Conservation (phyloP, 2,113 vertebrate genomes). For the Dipodomys merriami region DNA sequence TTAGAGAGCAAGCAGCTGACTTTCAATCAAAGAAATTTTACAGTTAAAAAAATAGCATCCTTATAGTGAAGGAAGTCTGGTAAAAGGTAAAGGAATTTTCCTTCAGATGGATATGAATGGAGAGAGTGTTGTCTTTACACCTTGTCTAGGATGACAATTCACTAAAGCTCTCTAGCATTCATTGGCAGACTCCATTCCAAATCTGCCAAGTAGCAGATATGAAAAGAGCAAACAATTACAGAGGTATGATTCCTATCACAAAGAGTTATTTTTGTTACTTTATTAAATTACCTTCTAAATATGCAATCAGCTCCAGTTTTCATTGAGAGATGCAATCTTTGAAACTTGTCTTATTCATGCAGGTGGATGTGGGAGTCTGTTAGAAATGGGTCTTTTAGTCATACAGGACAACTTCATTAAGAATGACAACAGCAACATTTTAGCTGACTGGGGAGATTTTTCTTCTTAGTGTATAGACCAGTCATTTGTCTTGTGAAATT, state of each 20-base stretch:
- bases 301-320: slow-evolving; percentile 5
- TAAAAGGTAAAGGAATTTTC: slow-evolving; percentile 32
- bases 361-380: not conserved
- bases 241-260: not conserved
- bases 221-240: slow-evolving; percentile 23
- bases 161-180: not conserved
- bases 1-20: not conserved
- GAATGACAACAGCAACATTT: slow-evolving; percentile 70
- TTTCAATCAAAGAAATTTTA: not conserved
- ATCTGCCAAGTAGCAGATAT: not conserved
- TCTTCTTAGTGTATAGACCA: slow-evolving; percentile 70
- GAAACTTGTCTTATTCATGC: not conserved
- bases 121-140: not conserved
- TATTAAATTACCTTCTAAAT: slow-evolving; percentile 49
- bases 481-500: slow-evolving; percentile 67
- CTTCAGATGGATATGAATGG: slow-evolving; percentile 4
- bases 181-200: not conserved
- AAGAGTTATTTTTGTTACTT: not conserved
- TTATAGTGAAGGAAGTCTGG: not conserved
- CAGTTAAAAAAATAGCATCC: not conserved
- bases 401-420: slow-evolving; percentile 60
- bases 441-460: slow-evolving; percentile 73
- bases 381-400: slow-evolving; percentile 1
- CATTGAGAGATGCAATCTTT: slow-evolving; percentile 35
- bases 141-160: not conserved